Percentiles rank a stretch among this genome's conserved stretches.
These are phyloP conservation scores for Varecia variegata DNA, from an alignment of 2,797 vertebrate genomes.

Conservation along the genomic window DNA sequence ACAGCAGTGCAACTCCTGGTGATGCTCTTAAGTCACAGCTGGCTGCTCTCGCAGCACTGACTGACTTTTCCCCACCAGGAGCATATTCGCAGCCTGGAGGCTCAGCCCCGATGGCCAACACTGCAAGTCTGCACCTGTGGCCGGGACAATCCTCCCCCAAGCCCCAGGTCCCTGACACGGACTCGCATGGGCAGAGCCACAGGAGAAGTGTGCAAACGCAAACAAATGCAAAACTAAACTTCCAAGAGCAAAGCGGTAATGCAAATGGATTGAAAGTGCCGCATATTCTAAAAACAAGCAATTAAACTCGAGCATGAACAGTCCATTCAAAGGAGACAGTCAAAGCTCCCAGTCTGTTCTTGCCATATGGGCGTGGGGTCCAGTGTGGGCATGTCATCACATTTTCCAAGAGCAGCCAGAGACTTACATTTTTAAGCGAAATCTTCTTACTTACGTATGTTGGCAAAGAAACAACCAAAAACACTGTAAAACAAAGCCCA, in stretches of 20 bases:
- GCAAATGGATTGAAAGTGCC: rapidly evolving
- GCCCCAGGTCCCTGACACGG: no score
- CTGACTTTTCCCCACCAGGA: background rate
- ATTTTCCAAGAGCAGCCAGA: background rate
- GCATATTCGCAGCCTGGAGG: rapidly evolving
- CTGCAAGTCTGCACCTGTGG: background rate
- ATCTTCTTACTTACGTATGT: rapidly evolving
- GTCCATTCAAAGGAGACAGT: rapidly evolving
- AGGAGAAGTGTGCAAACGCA: background rate
- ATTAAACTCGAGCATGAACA: rapidly evolving
- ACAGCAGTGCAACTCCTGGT: rapidly evolving
- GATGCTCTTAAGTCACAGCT: no score
- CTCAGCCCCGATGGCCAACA: rapidly evolving
- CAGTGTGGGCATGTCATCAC: rapidly evolving
- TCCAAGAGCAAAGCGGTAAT: rapidly evolving
- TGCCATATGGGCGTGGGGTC: rapidly evolving
- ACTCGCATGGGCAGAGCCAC: rapidly evolving
- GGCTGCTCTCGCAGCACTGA: rapidly evolving
- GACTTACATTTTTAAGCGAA: background rate
- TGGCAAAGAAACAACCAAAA: background rate
- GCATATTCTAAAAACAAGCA: rapidly evolving
- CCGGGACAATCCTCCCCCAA: rapidly evolving
- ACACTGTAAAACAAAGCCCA: rapidly evolving
- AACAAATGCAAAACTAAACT: no score
- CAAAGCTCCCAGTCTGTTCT: rapidly evolving